These are phyloP conservation scores for Oncorhynchus kisutch DNA, from an alignment of 2,113 vertebrate genomes.

Conservation along the genomic window DNA sequence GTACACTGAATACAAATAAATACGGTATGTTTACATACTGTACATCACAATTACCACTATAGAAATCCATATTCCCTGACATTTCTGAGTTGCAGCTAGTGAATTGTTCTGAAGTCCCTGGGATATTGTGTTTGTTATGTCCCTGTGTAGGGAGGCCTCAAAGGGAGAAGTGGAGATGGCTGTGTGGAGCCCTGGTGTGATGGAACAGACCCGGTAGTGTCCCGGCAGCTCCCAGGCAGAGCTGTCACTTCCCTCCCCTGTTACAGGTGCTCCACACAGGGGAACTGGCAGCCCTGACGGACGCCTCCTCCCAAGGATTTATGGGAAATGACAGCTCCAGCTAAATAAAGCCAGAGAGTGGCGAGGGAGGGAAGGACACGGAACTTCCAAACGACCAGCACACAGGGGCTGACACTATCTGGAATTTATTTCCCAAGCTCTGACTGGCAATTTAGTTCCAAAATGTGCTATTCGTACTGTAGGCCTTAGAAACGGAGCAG, in stretches of 20 bases:
- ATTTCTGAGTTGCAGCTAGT: neutral
- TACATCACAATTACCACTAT: neutral
- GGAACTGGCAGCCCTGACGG: constrained; percentile 66
- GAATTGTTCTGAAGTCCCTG: neutral
- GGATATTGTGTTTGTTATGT: constrained; percentile 1
- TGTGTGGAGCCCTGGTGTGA: constrained; percentile 27
- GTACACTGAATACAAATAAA: neutral
- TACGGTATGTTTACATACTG: neutral
- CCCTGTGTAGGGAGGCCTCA: neutral
- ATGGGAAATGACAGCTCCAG: constrained; percentile 65
- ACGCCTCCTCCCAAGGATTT: constrained; percentile 64
- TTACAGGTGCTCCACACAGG: constrained; percentile 65
- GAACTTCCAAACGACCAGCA: constrained; percentile 42
- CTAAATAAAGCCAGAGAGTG: constrained; percentile 58
- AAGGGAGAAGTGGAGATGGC: neutral
- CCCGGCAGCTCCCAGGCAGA: constrained; percentile 29
- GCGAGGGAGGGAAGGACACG: constrained; percentile 43
- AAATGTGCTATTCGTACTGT: constrained; percentile 55
- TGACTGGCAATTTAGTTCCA: constrained; percentile 42
- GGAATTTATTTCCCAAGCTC: constrained; percentile 51
- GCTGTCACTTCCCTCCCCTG: constrained; percentile 58
- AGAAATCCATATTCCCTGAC: neutral
- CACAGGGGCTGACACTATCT: constrained; percentile 49
- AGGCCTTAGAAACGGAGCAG: neutral
- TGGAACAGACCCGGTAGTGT: constrained; percentile 35